Conservation (phyloP, 2,888 invertebrate genomes). For the Orchesella flavescens region DNA sequence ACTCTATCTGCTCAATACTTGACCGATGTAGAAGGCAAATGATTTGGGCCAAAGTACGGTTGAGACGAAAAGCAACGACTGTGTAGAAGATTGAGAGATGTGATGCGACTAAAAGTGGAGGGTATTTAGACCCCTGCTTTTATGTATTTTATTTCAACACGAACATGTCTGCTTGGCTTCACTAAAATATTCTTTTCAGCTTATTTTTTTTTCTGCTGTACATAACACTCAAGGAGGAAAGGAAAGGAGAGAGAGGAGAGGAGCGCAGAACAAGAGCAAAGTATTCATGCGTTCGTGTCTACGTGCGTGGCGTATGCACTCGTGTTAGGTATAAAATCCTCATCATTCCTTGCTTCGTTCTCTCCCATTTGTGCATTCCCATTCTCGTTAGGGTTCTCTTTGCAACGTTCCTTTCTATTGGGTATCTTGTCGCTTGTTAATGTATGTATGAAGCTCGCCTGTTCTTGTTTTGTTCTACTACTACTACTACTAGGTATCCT, state of each 20-base stretch:
- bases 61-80: constrained; percentile 55
- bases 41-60: constrained; percentile 61
- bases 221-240: constrained; percentile 24
- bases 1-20: constrained; percentile 61
- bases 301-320: constrained; percentile 21
- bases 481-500: not conserved
- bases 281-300: constrained; percentile 22
- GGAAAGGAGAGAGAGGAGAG: constrained; percentile 34
- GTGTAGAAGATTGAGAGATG: constrained; percentile 56
- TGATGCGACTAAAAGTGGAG: constrained; percentile 56
- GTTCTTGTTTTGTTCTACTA: not conserved
- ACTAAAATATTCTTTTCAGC: not conserved
- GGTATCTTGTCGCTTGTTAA: constrained; percentile 33
- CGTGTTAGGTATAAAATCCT: constrained; percentile 36
- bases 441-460: constrained; percentile 36
- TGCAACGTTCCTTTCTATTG: constrained; percentile 58
- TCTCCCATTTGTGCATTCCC: constrained; percentile 51
- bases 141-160: constrained; percentile 22
- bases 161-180: constrained; percentile 53
- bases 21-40: constrained; percentile 58
- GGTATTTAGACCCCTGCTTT: constrained; percentile 56
- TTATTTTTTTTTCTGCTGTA: constrained; percentile 23
- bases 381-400: constrained; percentile 47
- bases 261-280: constrained; percentile 24
- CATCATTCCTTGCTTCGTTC: constrained; percentile 39